Evolutionary conservation across 2,888 invertebrate species (phyloP).

Genomic region (Standfussiana lucernea): DNA sequence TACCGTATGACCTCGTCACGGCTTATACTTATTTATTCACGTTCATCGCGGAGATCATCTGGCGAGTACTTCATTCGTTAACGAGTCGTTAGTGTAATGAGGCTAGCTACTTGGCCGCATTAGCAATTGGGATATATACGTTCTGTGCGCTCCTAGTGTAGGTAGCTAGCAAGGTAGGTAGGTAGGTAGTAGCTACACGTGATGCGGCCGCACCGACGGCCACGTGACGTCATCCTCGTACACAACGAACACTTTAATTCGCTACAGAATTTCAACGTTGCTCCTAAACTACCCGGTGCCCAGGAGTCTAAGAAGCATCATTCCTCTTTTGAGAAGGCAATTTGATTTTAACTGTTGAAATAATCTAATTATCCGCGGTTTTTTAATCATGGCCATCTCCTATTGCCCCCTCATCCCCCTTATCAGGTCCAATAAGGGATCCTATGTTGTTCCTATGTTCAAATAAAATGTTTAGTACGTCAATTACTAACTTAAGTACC

Average conservation of each 20-base stretch:
- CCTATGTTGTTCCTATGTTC: no score
- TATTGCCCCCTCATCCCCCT: no score
- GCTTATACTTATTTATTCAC: constrained; percentile 36
- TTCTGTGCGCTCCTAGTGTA: constrained; percentile 4
- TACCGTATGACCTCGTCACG: constrained; percentile 31
- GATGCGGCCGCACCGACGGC: not conserved
- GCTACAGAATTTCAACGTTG: not conserved
- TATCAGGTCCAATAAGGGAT: no score
- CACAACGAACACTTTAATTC: not conserved
- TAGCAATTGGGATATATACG: constrained; percentile 50
- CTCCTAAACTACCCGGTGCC: not conserved
- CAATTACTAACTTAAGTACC: no score
- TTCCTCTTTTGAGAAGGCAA: not conserved
- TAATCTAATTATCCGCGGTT: not conserved
- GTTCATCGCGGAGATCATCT: constrained; percentile 24
- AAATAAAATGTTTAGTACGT: no score
- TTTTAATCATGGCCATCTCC: no score
- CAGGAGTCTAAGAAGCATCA: not conserved
- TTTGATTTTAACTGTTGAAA: not conserved
- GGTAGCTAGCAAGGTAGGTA: not conserved
- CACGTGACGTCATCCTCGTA: constrained; percentile 2
- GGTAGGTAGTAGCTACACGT: not conserved
- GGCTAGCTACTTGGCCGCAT: constrained; percentile 51
- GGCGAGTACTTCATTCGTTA: constrained; percentile 44
- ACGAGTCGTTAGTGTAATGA: constrained; percentile 61